phyloP scores from a whole-genome alignment of 2,113 vertebrate genomes.

The Chamaetylas fuelleborni region DNA sequence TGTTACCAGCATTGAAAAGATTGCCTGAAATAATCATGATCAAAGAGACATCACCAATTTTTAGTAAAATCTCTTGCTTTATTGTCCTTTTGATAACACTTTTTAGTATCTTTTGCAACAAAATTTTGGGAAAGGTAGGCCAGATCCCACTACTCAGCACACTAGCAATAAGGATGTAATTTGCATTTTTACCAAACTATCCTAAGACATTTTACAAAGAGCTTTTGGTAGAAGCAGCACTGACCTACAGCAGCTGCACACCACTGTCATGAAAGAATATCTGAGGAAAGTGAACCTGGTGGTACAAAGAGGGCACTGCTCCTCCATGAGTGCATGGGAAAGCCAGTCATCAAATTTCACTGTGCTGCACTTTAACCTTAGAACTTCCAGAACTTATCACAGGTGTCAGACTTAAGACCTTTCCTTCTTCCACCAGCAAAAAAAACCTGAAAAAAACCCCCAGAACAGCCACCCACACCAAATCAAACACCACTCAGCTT shows the following conservation, averaged over 20 bases:
- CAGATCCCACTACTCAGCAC: neutral
- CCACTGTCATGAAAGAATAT: neutral
- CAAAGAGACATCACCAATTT: neutral
- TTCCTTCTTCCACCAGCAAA: neutral
- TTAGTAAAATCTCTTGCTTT: neutral
- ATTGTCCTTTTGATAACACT: neutral
- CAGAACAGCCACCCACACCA: neutral
- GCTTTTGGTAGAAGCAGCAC: neutral
- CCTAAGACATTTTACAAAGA: neutral
- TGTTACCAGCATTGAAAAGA: neutral
- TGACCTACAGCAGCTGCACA: neutral
- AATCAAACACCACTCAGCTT: neutral
- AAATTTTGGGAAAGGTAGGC: neutral
- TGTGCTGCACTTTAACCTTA: neutral
- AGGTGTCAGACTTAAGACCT: neutral
- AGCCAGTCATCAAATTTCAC: neutral
- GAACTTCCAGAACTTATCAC: neutral
- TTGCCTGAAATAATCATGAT: neutral
- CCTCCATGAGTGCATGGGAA: neutral
- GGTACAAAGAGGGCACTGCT: neutral
- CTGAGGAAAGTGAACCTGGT: neutral
- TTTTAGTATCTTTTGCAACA: neutral
- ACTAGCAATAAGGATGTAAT: neutral
- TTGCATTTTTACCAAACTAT: neutral
- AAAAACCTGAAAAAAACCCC: neutral